These are phyloP conservation scores for Apamea sordens DNA, from an alignment of 2,888 invertebrate species.

Conservation along the genomic window DNA sequence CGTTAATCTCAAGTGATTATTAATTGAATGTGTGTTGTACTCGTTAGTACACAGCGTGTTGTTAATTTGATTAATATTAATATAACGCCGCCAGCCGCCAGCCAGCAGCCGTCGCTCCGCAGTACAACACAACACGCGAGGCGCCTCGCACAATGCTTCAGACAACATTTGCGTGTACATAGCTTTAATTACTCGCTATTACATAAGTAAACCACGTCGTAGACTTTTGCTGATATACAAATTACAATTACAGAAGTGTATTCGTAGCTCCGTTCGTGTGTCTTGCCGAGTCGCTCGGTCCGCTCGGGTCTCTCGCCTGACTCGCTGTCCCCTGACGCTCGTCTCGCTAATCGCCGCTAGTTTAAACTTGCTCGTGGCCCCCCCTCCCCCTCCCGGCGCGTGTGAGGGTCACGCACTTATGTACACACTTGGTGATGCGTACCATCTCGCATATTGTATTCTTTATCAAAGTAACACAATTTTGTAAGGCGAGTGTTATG, in stretches of 20 bases:
- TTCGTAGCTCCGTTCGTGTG: background rate
- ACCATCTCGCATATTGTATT: constrained; percentile 3
- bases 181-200: constrained; percentile 17
- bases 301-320: background rate
- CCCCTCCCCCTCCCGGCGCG: background rate
- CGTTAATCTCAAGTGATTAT: constrained; percentile 41
- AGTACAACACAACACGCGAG: background rate
- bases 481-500: constrained; percentile 3
- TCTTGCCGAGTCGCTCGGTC: background rate
- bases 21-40: constrained; percentile 43
- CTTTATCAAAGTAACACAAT: constrained; percentile 12
- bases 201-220: background rate
- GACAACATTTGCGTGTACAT: background rate
- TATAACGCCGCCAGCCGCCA: constrained; percentile 9
- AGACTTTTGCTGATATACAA: constrained; percentile 1
- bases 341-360: constrained; percentile 27
- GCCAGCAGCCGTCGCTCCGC: background rate
- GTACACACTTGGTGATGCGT: background rate
- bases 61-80: constrained; percentile 58
- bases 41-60: constrained; percentile 29
- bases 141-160: constrained; percentile 1
- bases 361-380: constrained; percentile 6
- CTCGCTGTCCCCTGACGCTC: constrained; percentile 9
- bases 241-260: background rate
- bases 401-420: background rate